Evolutionary conservation across 2,888 invertebrate genomes (phyloP), one percentile per base, ranked within the genome.

Genomic region (Priapulus caudatus): DNA sequence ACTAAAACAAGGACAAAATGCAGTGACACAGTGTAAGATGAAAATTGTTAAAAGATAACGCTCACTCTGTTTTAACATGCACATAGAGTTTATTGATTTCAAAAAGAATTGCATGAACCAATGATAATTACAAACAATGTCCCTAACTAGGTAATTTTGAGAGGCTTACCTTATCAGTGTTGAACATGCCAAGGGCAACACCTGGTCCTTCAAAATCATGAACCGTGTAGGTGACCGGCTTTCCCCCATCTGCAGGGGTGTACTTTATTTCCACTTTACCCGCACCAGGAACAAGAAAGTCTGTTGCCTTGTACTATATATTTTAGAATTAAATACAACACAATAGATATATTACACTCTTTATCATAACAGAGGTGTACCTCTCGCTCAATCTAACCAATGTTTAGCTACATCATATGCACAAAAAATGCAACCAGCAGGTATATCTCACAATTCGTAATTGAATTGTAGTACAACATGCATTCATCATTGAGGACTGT

Each of bases 301-400:
- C 97, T 15, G 90, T 91, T 0, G 95, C 95, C 74, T 89, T 90
- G 72, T 93, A 93, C 70, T 77, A 59, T n/a, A n/a, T n/a, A n/a
- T 2, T 47, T 2, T 3, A 20, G 19, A 24, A 15, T 33, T 33
- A 10, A n/a, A 10, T 33, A 15, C 10, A 15, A 15, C 33, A 33
- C 33, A 15, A 10, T 33, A 10, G 33, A 10, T n/a, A 33, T 15
- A 33, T 33, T n/a, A n/a, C 10, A 33, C 33, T n/a, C n/a, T n/a
- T n/a, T n/a, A n/a, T n/a, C n/a, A n/a, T n/a, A n/a, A n/a, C n/a
- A n/a, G n/a, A n/a, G n/a, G n/a, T n/a, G n/a, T n/a, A n/a, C n/a
- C n/a, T n/a, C n/a, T n/a, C n/a, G n/a, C n/a, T n/a, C n/a, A n/a
- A n/a, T n/a, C n/a, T n/a, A n/a, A n/a, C n/a, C n/a, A n/a, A n/a